These are phyloP conservation scores for Torymus texanus DNA, from an alignment of 2,888 invertebrate species.

Conservation along the genomic window DNA sequence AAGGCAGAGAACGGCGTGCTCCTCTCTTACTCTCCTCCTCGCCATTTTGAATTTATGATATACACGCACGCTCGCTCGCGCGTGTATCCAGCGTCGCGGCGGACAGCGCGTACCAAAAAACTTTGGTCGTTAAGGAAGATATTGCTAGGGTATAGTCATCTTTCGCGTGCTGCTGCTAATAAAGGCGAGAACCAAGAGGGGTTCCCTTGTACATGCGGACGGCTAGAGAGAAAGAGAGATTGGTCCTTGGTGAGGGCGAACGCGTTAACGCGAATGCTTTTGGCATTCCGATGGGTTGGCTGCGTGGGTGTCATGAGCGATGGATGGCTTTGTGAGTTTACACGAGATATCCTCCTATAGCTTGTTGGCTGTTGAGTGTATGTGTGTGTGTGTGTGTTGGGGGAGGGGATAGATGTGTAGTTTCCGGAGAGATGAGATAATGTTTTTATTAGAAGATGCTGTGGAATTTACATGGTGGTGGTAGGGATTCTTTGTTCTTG, in stretches of 20 bases:
- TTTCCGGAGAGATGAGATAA: too few species aligned
- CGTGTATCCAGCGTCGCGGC: conserved; percentile 39
- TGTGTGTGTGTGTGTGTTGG: too few species aligned
- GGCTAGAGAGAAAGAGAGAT: conserved; percentile 4
- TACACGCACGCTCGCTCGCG: conserved; percentile 45
- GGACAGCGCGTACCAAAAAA: conserved; percentile 69
- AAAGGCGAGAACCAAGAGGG: conserved; percentile 29
- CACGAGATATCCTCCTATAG: too few species aligned
- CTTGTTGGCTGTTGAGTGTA: too few species aligned
- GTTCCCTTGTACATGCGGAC: background rate
- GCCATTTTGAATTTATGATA: conserved; percentile 76
- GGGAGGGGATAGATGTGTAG: too few species aligned
- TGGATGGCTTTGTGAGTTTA: too few species aligned
- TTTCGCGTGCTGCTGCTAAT: conserved; percentile 31
- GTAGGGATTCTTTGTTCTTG: too few species aligned
- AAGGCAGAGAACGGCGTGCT: conserved; percentile 55
- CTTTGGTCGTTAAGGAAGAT: conserved; percentile 70
- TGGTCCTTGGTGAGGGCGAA: conserved; percentile 2
- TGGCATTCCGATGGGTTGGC: background rate
- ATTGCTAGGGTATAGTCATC: conserved; percentile 16
- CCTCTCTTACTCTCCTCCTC: conserved; percentile 54
- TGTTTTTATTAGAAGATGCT: too few species aligned
- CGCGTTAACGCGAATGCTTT: conserved; percentile 20
- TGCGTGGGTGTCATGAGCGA: background rate
- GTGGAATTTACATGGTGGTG: too few species aligned